A percentile compares a stretch with the other conserved stretches of the same genome.
Evolutionary conservation across 1,140 invertebrate species (phyloP).

Genomic region (Bacillus rossius): DNA sequence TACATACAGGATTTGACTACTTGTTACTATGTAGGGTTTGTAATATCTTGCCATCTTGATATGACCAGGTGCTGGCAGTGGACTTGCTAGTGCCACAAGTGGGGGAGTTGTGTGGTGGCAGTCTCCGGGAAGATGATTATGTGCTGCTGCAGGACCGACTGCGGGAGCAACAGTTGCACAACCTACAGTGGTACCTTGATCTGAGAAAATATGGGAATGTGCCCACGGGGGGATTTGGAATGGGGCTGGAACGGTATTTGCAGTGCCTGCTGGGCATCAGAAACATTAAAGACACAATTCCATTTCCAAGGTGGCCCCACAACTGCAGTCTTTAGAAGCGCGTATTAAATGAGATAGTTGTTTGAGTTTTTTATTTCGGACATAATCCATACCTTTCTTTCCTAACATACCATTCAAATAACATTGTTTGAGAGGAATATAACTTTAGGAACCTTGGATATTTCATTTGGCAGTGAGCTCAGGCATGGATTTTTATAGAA

Average conservation of each 20-base stretch:
- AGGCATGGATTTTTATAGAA: background rate
- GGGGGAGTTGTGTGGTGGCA: slow-evolving; percentile 92
- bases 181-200: slow-evolving; percentile 87
- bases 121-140: slow-evolving; percentile 81
- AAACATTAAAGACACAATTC: slow-evolving; percentile 91
- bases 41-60: no score
- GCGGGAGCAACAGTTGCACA: slow-evolving; percentile 27
- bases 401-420: no score
- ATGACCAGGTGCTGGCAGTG: slow-evolving; percentile 66
- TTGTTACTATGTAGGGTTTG: no score
- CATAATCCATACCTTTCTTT: background rate
- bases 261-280: slow-evolving; percentile 71
- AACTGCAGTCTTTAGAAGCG: slow-evolving; percentile 70
- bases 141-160: slow-evolving; percentile 51
- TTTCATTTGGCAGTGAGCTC: background rate
- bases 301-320: slow-evolving; percentile 92
- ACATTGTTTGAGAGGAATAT: no score
- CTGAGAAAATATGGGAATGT: slow-evolving; percentile 83
- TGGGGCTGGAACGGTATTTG: slow-evolving; percentile 91
- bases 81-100: slow-evolving; percentile 84
- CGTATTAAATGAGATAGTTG: slow-evolving; percentile 8
- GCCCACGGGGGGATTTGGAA: slow-evolving; percentile 88
- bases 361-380: background rate
- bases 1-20: no score
- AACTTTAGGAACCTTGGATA: no score